Percentiles rank a stretch among this genome's conserved stretches.
Conservation (phyloP, 2,888 invertebrate species). For the Agonopterix subpropinquella region DNA sequence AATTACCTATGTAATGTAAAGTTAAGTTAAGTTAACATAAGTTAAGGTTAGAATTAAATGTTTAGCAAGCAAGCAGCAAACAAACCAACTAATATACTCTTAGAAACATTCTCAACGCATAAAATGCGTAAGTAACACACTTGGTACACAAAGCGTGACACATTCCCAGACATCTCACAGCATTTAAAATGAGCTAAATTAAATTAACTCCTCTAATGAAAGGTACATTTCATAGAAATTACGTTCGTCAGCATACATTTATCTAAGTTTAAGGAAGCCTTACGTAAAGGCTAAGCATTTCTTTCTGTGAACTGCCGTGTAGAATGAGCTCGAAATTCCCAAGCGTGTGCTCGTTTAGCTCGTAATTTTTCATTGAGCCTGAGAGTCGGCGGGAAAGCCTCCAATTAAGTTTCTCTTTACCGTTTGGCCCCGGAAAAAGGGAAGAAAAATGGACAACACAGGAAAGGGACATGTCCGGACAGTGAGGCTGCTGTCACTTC, state of each 20-base stretch:
- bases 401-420: conserved; percentile 76
- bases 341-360: conserved; percentile 70
- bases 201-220: conserved; percentile 47
- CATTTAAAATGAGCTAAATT: conserved; percentile 33
- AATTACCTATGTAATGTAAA: no score
- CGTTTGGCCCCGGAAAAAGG: conserved; percentile 57
- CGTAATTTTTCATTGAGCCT: conserved; percentile 75
- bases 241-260: conserved; percentile 58
- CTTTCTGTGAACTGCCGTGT: conserved; percentile 40
- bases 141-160: conserved; percentile 3
- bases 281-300: conserved; percentile 51
- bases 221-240: conserved; percentile 53
- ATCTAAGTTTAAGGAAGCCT: conserved; percentile 48
- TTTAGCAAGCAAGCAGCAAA: no score
- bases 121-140: background rate
- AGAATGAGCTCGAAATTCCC: conserved; percentile 65
- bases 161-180: conserved; percentile 14
- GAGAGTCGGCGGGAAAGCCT: conserved; percentile 68
- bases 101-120: background rate
- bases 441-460: conserved; percentile 69
- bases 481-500: conserved; percentile 33
- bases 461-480: conserved; percentile 60
- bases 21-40: no score
- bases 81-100: no score
- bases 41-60: no score